These are phyloP conservation scores for Agrochola lychnidis DNA, from an alignment of 2,888 invertebrate genomes.

Conservation along the genomic window DNA sequence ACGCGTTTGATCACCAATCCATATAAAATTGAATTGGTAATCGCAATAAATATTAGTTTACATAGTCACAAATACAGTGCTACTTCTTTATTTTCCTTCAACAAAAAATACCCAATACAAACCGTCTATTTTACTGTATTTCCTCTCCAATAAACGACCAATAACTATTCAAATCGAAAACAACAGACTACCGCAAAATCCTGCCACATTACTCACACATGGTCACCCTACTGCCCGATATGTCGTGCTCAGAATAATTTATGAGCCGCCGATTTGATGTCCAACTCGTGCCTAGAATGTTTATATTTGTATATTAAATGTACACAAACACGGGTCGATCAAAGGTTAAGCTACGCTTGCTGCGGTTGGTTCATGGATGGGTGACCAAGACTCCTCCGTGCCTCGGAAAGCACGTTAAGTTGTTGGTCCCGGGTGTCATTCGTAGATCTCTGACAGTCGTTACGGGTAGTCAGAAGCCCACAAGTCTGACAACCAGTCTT, in stretches of 20 bases:
- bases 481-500: neutral
- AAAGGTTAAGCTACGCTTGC: neutral
- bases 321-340: slow-evolving; percentile 39
- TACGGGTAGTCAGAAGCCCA: neutral
- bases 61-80: no score
- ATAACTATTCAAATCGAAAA: slow-evolving; percentile 1
- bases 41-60: neutral
- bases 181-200: neutral
- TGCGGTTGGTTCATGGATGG: neutral
- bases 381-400: neutral
- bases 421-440: neutral
- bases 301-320: slow-evolving; percentile 53
- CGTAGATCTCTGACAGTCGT: neutral
- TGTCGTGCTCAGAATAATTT: slow-evolving; percentile 69
- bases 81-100: neutral
- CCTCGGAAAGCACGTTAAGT: neutral
- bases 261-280: slow-evolving; percentile 62
- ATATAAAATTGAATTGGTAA: neutral
- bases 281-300: slow-evolving; percentile 62
- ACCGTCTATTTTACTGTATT: no score
- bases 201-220: neutral
- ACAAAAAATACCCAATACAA: neutral
- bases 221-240: slow-evolving; percentile 62
- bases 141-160: slow-evolving; percentile 8
- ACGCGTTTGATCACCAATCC: neutral